Conservation (phyloP, 2,113 vertebrate species). For the Macrotis lagotis region DNA sequence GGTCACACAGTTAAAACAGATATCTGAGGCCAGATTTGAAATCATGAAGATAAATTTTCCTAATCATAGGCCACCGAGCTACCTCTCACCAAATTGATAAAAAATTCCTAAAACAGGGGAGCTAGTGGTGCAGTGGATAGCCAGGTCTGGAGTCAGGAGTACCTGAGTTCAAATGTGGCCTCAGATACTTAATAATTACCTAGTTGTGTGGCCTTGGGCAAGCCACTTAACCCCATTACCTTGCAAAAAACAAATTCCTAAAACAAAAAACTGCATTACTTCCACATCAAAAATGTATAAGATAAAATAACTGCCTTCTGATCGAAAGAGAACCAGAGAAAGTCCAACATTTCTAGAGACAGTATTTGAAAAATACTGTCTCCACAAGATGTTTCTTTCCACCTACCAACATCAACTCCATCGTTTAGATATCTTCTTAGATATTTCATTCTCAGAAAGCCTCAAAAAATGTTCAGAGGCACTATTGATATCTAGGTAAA, state of each 20-base stretch:
- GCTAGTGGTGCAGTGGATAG: no score
- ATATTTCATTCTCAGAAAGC: conserved; percentile 53
- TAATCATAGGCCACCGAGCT: background rate
- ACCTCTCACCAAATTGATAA: background rate
- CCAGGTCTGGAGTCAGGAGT: no score
- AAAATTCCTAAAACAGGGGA: background rate
- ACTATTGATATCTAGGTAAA: conserved; percentile 36
- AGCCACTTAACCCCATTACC: no score
- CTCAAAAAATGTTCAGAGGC: conserved; percentile 16
- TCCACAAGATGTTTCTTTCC: background rate
- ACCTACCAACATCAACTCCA: conserved; percentile 40
- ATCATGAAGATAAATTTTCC: no score
- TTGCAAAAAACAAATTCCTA: no score
- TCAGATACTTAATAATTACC: no score
- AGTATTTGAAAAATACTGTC: conserved; percentile 11
- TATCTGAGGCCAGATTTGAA: background rate
- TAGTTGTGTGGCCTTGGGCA: no score
- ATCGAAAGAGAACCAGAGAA: conserved; percentile 37
- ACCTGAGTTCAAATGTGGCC: no score
- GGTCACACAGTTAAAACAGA: background rate
- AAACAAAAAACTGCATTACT: background rate
- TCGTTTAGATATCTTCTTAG: conserved; percentile 32
- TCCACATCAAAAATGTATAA: background rate
- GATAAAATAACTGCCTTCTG: conserved; percentile 28
- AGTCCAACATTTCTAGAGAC: conserved; percentile 24